phyloP scores from a whole-genome alignment of 2,797 vertebrate species.

The Taenioides sp. region DNA sequence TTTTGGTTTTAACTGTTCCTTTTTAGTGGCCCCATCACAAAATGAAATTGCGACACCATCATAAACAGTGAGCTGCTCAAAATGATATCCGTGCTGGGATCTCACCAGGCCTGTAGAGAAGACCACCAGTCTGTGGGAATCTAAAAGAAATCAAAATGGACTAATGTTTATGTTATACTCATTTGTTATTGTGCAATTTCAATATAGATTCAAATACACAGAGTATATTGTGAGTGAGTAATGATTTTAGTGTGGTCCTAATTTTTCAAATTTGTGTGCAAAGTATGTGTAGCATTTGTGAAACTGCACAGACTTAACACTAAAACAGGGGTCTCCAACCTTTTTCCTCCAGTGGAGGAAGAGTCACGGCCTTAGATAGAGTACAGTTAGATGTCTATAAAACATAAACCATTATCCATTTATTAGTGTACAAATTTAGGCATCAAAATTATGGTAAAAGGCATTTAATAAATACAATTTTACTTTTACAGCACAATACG shows the following conservation, averaged over 20 bases:
- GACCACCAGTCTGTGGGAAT: not conserved
- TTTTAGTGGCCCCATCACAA: not conserved
- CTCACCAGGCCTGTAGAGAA: not conserved
- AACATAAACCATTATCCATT: too few relatives aligned
- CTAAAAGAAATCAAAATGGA: not conserved
- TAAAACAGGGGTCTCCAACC: too few relatives aligned
- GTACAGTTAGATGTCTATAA: too few relatives aligned
- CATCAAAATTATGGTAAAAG: too few relatives aligned
- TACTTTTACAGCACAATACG: too few relatives aligned
- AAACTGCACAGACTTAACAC: not conserved
- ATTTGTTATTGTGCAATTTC: not conserved
- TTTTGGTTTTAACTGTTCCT: not conserved
- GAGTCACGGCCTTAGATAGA: too few relatives aligned
- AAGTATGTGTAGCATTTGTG: not conserved
- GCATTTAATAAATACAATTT: too few relatives aligned
- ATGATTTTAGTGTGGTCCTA: not conserved
- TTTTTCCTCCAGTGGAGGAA: too few relatives aligned
- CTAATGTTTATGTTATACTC: not conserved
- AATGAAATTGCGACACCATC: not conserved
- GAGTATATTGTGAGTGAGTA: not conserved
- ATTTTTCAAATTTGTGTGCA: too few relatives aligned
- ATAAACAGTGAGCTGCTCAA: slow-evolving; percentile 8
- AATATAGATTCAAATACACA: not conserved
- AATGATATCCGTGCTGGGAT: not conserved
- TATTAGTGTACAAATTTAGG: too few relatives aligned